These are phyloP conservation scores for Sinocyclocheilus maitianheensis DNA, from an alignment of 2,113 vertebrate species.

Conservation along the genomic window DNA sequence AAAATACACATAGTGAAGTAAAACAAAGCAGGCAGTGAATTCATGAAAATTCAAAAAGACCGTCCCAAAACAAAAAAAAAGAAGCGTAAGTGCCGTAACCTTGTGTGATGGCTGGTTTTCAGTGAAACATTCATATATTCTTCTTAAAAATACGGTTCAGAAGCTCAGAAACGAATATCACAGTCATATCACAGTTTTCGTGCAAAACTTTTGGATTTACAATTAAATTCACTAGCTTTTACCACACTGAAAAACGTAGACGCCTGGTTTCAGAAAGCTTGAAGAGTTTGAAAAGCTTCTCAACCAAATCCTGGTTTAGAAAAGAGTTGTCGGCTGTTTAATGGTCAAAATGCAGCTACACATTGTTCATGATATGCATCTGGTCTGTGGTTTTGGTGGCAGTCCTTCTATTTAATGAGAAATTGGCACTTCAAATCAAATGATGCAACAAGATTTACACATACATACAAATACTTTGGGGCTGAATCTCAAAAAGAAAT, in stretches of 20 bases:
- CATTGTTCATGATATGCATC: background rate
- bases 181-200: slow-evolving; percentile 35
- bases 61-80: background rate
- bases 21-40: slow-evolving; percentile 30
- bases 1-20: slow-evolving; percentile 60
- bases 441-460: background rate
- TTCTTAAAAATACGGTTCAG: slow-evolving; percentile 6
- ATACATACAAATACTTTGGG: background rate
- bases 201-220: slow-evolving; percentile 38
- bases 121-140: slow-evolving; percentile 26
- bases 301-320: slow-evolving; percentile 18
- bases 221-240: slow-evolving; percentile 26
- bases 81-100: background rate
- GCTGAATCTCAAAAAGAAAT: background rate
- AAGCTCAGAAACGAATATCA: slow-evolving; percentile 27
- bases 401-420: background rate
- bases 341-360: background rate
- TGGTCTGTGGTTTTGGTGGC: slow-evolving; percentile 14
- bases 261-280: background rate
- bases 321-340: slow-evolving; percentile 11
- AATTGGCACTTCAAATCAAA: slow-evolving; percentile 38
- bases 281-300: slow-evolving; percentile 9
- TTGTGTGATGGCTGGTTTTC: background rate
- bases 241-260: slow-evolving; percentile 11
- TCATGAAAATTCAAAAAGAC: background rate